Conservation (phyloP, 2,113 vertebrate genomes). For the Daphoenositta chrysoptera region DNA sequence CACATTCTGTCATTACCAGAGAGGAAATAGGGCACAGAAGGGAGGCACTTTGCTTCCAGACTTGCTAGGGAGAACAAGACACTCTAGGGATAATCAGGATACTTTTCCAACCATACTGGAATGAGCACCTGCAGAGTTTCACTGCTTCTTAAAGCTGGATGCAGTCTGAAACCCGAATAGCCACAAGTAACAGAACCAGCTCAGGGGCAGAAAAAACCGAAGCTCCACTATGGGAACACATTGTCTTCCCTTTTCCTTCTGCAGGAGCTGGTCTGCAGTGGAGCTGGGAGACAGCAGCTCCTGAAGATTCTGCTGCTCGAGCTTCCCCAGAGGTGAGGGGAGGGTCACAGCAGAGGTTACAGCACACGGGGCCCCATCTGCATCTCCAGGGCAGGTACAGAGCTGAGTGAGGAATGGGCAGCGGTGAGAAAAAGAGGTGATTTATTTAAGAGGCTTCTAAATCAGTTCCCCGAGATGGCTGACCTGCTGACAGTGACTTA, state of each 20-base stretch:
- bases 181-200: background rate
- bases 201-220: background rate
- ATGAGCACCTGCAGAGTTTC: background rate
- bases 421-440: background rate
- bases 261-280: background rate
- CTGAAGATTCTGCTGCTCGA: background rate
- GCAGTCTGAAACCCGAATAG: background rate
- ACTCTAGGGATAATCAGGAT: background rate
- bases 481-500: slow-evolving; percentile 42
- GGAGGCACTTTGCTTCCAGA: background rate
- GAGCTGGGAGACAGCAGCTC: background rate
- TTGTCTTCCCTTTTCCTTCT: background rate
- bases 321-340: background rate
- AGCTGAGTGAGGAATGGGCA: background rate
- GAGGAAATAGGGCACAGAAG: background rate
- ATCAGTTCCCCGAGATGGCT: background rate
- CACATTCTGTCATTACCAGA: background rate
- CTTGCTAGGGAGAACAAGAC: background rate
- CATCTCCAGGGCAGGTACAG: background rate
- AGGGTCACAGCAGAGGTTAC: background rate
- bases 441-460: slow-evolving; percentile 10
- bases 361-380: background rate
- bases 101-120: background rate
- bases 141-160: background rate
- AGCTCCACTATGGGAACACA: background rate